Percentiles rank a stretch among this genome's conserved stretches.
Conservation (phyloP, 2,888 invertebrate genomes). For the Acrobasis repandana region DNA sequence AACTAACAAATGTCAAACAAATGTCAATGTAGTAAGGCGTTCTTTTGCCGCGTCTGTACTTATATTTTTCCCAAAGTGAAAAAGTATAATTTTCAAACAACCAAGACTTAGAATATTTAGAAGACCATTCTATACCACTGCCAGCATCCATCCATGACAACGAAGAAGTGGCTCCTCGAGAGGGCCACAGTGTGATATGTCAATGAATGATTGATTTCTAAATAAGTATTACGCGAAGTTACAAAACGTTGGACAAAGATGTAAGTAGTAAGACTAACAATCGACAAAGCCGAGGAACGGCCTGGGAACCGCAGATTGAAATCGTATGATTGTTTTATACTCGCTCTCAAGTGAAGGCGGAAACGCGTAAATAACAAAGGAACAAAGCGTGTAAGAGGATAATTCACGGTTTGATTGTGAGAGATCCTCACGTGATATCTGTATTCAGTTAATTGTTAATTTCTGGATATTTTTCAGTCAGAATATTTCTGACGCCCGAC, state of each 20-base stretch:
- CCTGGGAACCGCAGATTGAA: conserved; percentile 44
- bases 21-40: too few species aligned
- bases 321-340: conserved; percentile 43
- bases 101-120: too few species aligned
- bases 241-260: conserved; percentile 20
- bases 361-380: conserved; percentile 20
- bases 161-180: too few species aligned
- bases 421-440: conserved; percentile 1
- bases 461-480: background rate
- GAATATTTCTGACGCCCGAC: too few species aligned
- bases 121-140: too few species aligned
- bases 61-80: too few species aligned
- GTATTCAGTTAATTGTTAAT: background rate
- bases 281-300: conserved; percentile 36
- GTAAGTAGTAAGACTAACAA: conserved; percentile 25
- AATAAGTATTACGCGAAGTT: conserved; percentile 16
- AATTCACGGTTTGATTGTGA: conserved; percentile 11
- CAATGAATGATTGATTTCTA: conserved; percentile 11
- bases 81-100: too few species aligned
- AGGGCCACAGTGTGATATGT: too few species aligned
- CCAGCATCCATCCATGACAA: too few species aligned
- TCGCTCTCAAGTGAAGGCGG: conserved; percentile 19
- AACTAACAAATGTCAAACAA: too few species aligned
- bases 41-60: too few species aligned
- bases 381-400: conserved; percentile 20